phyloP scores from a whole-genome alignment of 2,113 vertebrate species.

The Spheniscus mendiculus region DNA sequence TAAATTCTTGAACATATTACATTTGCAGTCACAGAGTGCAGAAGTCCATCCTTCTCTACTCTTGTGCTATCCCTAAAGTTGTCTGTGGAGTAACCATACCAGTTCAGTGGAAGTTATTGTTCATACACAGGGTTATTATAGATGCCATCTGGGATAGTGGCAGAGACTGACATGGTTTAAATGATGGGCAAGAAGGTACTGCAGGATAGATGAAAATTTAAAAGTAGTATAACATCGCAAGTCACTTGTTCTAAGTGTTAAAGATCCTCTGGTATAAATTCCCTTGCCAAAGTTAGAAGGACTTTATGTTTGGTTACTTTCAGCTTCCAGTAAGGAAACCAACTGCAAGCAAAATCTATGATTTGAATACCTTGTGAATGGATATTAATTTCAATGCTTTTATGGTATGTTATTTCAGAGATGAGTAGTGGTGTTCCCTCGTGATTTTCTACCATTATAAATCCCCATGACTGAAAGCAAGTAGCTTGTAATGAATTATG shows the following conservation, averaged over 20 bases:
- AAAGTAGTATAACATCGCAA: not conserved
- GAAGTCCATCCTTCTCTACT: not conserved
- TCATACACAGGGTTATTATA: not conserved
- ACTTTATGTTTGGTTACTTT: not conserved
- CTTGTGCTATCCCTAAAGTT: not conserved
- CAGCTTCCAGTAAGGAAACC: not conserved
- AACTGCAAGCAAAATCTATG: not conserved
- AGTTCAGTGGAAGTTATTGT: not conserved
- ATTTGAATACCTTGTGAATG: not conserved
- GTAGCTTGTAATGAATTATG: slow-evolving; percentile 60
- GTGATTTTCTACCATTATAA: slow-evolving; percentile 36
- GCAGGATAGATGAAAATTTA: not conserved
- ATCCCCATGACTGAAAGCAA: slow-evolving; percentile 48
- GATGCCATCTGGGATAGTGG: not conserved
- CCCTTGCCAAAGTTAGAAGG: not conserved
- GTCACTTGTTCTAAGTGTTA: not conserved
- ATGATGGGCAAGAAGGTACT: not conserved
- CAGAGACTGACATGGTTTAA: not conserved
- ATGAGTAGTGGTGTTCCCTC: not conserved
- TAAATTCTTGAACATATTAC: not conserved
- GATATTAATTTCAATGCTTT: not conserved
- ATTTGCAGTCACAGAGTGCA: not conserved
- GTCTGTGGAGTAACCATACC: not conserved
- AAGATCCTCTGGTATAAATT: not conserved
- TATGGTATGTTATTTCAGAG: not conserved